Base-by-base conservation (phyloP, 2,888 invertebrate genomes). In the Drosophila suboccidentalis region DNA sequence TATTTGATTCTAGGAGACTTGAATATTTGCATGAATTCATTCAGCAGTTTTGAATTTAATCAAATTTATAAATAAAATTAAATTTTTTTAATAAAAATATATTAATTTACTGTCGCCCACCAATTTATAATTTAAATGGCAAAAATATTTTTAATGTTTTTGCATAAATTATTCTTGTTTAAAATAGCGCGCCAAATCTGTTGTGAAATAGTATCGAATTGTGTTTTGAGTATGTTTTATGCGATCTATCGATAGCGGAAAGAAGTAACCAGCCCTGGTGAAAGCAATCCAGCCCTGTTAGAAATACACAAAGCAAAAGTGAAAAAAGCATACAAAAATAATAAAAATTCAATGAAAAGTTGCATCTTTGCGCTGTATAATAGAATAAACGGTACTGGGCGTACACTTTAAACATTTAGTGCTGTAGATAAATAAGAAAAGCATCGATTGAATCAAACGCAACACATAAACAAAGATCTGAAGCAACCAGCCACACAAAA, bases 251-350 rank as follows among this genome's bases (percentile, higher is more conserved):
- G 66, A 71, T 66, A 36, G 1, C 6, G 41, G 11, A 0, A 29
- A 11, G 2, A 13, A 22, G 15, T 8, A 39, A 17, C 54, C 58
- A 57, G 29, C 54, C 58, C 63, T 61, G 46, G 46, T 29, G 4
- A 8, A 43, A 36, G 15, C 15, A 43, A 9, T 46, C 29, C 71
- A 78, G 59, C 69, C 73, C 73, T 70, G 62, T 47, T 51, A 62
- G 71, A 77, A 74, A 78, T 78, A 78, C 78, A 78, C 78, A 78
- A 78, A 78, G 79, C 67, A 78, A 61, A 75, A 78, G 79, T 79
- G 78, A 78, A 78, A 78, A 78, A 76, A 69, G 58, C 57, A 63
- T 63, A 77, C 53, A 60, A 75, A 78, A 65, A 71, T 71, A 78
- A 74, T 62, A 32, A 62, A 51, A 75, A 38, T 61, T 72, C 51